These are phyloP conservation scores for Monopis laevigella DNA, from an alignment of 2,888 invertebrate genomes.

Conservation along the genomic window DNA sequence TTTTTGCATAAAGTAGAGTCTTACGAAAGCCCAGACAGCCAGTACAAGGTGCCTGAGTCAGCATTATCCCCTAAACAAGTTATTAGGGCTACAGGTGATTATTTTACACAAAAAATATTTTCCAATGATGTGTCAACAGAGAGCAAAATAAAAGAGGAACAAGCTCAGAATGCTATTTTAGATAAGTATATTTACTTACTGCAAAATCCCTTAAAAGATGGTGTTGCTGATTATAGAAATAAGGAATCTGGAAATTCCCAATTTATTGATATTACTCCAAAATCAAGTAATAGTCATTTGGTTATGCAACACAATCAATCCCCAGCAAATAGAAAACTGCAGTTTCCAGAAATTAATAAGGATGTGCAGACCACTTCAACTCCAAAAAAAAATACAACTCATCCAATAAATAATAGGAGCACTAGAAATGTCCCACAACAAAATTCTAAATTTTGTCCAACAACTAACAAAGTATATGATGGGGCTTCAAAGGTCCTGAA, in stretches of 20 bases:
- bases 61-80: constrained; percentile 39
- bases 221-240: background rate
- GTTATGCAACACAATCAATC: constrained; percentile 26
- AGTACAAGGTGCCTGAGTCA: constrained; percentile 29
- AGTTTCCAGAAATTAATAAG: constrained; percentile 40
- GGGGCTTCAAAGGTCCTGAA: constrained; percentile 51
- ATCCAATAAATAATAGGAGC: constrained; percentile 29
- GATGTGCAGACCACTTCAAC: constrained; percentile 55
- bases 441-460: constrained; percentile 50
- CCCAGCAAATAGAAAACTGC: constrained; percentile 40
- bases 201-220: constrained; percentile 17
- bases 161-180: constrained; percentile 37
- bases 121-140: constrained; percentile 23
- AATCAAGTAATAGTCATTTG: background rate
- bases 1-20: constrained; percentile 54
- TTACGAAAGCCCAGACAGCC: constrained; percentile 47
- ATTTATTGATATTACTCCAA: no score
- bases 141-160: constrained; percentile 33
- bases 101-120: constrained; percentile 43
- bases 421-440: no score
- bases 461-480: constrained; percentile 54
- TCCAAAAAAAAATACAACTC: constrained; percentile 33
- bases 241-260: background rate
- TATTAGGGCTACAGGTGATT: constrained; percentile 50
- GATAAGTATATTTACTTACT: constrained; percentile 59